phyloP scores from a whole-genome alignment of 2,888 invertebrate genomes.

The Drosophila melanosoma region DNA sequence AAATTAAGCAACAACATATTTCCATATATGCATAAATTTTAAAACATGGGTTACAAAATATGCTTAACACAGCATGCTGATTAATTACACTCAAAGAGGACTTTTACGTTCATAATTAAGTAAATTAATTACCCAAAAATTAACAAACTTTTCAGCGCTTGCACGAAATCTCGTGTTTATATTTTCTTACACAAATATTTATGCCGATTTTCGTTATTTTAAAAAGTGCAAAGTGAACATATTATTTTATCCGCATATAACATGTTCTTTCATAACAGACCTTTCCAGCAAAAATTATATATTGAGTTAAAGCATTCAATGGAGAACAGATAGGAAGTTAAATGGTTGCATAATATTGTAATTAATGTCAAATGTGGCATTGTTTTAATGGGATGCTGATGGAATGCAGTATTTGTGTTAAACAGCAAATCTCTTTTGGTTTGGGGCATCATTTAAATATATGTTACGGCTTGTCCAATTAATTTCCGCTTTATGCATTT shows the following conservation, averaged over 20 bases:
- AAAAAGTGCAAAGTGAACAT: background rate
- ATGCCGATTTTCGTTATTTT: background rate
- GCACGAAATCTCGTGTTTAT: background rate
- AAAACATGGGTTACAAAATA: slow-evolving; percentile 4
- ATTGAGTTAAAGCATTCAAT: background rate
- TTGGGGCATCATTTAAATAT: slow-evolving; percentile 8
- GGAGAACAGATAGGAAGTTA: too few species aligned
- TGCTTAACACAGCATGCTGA: slow-evolving; percentile 19
- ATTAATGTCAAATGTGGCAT: background rate
- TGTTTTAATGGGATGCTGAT: background rate
- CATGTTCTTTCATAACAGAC: background rate
- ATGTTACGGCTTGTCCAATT: slow-evolving; percentile 46
- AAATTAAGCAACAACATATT: slow-evolving; percentile 46
- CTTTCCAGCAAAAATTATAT: background rate
- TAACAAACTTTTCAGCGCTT: background rate
- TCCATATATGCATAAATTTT: slow-evolving; percentile 34
- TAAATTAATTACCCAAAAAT: slow-evolving; percentile 37
- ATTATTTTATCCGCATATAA: background rate
- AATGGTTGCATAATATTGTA: background rate
- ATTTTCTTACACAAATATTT: background rate
- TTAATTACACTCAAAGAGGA: slow-evolving; percentile 44
- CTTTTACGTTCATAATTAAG: slow-evolving; percentile 52
- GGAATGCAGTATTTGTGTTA: slow-evolving; percentile 2
- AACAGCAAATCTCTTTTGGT: background rate
- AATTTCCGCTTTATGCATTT: slow-evolving; percentile 48